phyloP scores from a whole-genome alignment of 2,888 invertebrate species.

The Harpalus rubripes region DNA sequence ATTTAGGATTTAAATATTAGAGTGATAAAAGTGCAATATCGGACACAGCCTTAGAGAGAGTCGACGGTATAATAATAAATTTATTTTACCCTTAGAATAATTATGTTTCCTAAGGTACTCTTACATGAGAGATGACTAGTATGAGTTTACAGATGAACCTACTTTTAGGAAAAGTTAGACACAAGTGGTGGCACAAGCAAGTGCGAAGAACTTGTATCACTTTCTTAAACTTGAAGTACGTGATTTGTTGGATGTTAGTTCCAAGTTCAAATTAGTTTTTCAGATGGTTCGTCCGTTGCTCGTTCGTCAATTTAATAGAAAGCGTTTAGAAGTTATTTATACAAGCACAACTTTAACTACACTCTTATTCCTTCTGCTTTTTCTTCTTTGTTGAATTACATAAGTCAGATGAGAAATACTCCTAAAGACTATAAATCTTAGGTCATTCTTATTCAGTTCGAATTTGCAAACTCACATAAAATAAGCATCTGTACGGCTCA shows the following conservation, averaged over 20 bases:
- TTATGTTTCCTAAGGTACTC: neutral
- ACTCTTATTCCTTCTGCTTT: neutral
- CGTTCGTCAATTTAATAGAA: conserved; percentile 52
- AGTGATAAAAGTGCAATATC: no score
- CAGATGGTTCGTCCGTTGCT: conserved; percentile 17
- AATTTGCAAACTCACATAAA: neutral
- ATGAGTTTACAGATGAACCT: neutral
- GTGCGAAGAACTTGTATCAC: conserved; percentile 40
- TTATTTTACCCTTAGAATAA: neutral
- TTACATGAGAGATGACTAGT: neutral
- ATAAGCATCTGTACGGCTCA: no score
- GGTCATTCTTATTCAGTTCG: neutral
- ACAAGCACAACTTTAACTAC: conserved; percentile 42
- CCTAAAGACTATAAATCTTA: neutral
- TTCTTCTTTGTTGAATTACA: neutral
- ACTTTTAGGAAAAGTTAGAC: neutral
- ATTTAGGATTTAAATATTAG: no score
- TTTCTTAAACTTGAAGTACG: conserved; percentile 42
- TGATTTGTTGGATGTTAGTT: conserved; percentile 52
- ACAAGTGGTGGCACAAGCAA: neutral
- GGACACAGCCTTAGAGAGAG: no score
- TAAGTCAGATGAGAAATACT: neutral
- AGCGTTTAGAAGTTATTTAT: conserved; percentile 55
- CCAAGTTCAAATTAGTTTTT: conserved; percentile 52
- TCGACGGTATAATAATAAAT: no score